Evolutionary conservation across 1,140 invertebrate species (phyloP).

Genomic region (Lepidurus couesii): DNA sequence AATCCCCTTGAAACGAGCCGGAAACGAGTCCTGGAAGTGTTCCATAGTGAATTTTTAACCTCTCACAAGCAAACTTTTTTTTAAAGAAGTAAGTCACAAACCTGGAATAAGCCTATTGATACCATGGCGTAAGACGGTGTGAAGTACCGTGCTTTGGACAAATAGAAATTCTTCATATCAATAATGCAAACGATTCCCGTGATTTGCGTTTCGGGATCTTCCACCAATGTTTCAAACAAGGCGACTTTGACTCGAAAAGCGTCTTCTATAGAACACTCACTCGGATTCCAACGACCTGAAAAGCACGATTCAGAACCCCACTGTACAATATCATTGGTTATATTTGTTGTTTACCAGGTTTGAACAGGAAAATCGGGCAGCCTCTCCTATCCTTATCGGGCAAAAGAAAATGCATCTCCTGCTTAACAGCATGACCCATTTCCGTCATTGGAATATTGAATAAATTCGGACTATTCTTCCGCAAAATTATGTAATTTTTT

Average conservation of each 20-base stretch:
- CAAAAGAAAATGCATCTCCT: neutral
- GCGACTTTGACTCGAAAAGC: conserved; percentile 55
- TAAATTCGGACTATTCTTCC: neutral
- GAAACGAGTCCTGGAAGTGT: conserved; percentile 69
- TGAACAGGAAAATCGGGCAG: conserved; percentile 27
- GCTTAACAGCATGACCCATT: neutral
- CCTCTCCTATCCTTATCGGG: conserved; percentile 19
- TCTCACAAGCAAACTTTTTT: neutral
- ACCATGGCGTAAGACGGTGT: conserved; percentile 61
- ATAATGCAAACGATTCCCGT: conserved; percentile 57
- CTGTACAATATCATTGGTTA: neutral
- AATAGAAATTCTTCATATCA: conserved; percentile 59
- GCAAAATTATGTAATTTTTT: conserved; percentile 29
- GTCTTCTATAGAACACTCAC: conserved; percentile 50
- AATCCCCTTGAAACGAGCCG: conserved; percentile 79
- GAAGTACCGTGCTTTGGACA: conserved; percentile 63
- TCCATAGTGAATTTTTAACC: neutral
- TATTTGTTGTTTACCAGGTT: conserved; percentile 20
- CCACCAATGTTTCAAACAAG: conserved; percentile 53
- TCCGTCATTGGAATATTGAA: neutral
- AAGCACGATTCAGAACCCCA: neutral
- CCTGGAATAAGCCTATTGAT: conserved; percentile 60
- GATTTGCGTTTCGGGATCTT: conserved; percentile 56
- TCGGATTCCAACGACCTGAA: conserved; percentile 60
- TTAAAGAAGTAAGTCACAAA: conserved; percentile 39